Evolutionary conservation across 2,888 invertebrate genomes (phyloP).

Genomic region (Operophtera brumata): DNA sequence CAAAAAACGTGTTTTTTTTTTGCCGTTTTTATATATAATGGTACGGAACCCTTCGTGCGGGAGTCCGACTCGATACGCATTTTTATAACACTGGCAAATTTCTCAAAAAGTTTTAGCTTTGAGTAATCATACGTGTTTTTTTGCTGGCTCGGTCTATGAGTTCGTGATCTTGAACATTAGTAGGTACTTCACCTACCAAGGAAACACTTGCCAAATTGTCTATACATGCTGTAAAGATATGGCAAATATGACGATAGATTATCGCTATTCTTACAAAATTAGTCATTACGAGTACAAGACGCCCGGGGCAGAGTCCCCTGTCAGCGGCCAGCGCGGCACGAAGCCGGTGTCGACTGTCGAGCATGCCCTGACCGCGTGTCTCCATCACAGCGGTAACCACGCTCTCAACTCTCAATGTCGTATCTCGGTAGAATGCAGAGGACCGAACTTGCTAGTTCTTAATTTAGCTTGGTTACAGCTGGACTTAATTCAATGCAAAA

Average conservation of each 20-base stretch:
- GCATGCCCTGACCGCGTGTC: slow-evolving; percentile 57
- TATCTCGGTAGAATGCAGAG: slow-evolving; percentile 12
- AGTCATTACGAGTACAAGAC: slow-evolving; percentile 40
- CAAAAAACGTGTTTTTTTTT: no score
- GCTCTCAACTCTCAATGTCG: slow-evolving; percentile 22
- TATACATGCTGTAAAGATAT: slow-evolving; percentile 18
- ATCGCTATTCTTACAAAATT: slow-evolving; percentile 46
- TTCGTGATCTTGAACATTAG: slow-evolving; percentile 29
- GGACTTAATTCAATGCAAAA: slow-evolving; percentile 6
- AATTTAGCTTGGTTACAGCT: slow-evolving; percentile 13
- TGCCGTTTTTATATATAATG: no score
- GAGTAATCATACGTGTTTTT: no score
- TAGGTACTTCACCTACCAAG: slow-evolving; percentile 30
- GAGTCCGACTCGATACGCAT: no score
- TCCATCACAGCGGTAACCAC: slow-evolving; percentile 27
- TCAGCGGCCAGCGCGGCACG: slow-evolving; percentile 33
- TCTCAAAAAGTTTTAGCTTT: no score
- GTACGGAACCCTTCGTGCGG: no score
- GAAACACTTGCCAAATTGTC: slow-evolving; percentile 35
- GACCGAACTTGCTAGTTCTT: slow-evolving; percentile 18
- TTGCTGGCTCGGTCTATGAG: no score
- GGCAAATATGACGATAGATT: slow-evolving; percentile 24
- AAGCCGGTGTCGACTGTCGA: slow-evolving; percentile 15
- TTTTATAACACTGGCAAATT: no score
- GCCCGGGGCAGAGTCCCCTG: slow-evolving; percentile 54